A percentile compares a stretch with the other conserved stretches of the same genome.
These are phyloP conservation scores for Malthinus flaveolus DNA, from an alignment of 2,888 invertebrate genomes.

Conservation along the genomic window DNA sequence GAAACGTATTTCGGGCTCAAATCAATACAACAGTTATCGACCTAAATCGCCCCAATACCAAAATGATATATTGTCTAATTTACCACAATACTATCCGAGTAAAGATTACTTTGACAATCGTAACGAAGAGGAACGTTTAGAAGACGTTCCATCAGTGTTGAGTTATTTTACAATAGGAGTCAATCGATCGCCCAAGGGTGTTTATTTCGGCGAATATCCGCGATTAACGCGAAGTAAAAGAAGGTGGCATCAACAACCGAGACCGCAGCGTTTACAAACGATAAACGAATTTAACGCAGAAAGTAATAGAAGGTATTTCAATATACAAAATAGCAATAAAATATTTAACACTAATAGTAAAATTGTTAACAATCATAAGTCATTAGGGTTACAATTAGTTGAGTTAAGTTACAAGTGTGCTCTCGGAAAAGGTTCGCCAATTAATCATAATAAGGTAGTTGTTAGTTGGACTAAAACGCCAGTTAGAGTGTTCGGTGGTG, in stretches of 20 bases:
- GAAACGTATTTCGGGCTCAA: slow-evolving; percentile 1
- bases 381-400: slow-evolving; percentile 55
- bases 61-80: slow-evolving; percentile 2
- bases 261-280: slow-evolving; percentile 2
- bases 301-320: background rate
- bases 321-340: slow-evolving; percentile 16
- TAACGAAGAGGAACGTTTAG: background rate
- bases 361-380: slow-evolving; percentile 37
- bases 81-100: background rate
- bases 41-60: slow-evolving; percentile 14
- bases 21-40: slow-evolving; percentile 11
- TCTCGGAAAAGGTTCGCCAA: slow-evolving; percentile 57
- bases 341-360: slow-evolving; percentile 27
- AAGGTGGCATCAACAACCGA: background rate
- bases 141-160: slow-evolving; percentile 34
- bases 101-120: background rate
- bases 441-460: slow-evolving; percentile 55
- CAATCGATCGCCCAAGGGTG: slow-evolving; percentile 34
- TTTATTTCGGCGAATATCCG: background rate
- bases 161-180: slow-evolving; percentile 36
- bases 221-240: background rate
- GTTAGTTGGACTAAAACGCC: slow-evolving; percentile 70
- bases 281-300: slow-evolving; percentile 6
- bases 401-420: slow-evolving; percentile 55
- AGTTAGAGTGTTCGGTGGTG: slow-evolving; percentile 69